Conservation (phyloP, 2,797 vertebrate genomes). For the Synaphobranchus kaupii region DNA sequence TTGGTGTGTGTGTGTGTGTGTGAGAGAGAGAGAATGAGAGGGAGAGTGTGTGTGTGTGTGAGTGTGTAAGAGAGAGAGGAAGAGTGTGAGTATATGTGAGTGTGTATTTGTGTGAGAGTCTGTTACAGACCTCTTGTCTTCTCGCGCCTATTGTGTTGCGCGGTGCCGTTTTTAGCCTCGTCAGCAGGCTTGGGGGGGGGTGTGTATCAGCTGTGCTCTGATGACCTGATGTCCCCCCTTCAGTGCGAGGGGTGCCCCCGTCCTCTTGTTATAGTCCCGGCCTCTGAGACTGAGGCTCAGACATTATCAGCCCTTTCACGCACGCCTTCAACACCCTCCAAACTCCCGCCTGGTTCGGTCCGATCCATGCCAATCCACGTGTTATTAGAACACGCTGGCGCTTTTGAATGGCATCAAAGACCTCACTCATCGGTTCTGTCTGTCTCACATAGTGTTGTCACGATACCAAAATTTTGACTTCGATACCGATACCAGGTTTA, state of each 20-base stretch:
- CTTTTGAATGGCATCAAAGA: neutral
- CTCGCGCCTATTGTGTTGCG: neutral
- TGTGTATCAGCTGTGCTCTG: neutral
- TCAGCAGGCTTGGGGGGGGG: neutral
- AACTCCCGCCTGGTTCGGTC: neutral
- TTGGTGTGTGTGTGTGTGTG: conserved; percentile 23
- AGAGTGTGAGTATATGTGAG: conserved; percentile 11
- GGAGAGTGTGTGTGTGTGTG: conserved; percentile 21
- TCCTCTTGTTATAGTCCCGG: neutral
- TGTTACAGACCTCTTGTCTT: neutral
- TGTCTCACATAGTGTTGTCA: no score
- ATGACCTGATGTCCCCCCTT: neutral
- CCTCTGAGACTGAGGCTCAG: neutral
- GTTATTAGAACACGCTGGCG: neutral
- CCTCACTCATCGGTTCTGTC: neutral
- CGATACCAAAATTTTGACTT: no score
- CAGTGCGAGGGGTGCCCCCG: neutral
- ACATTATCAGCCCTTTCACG: neutral
- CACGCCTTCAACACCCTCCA: neutral
- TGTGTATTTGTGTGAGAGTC: neutral
- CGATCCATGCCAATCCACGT: neutral
- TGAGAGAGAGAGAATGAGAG: conserved; percentile 37
- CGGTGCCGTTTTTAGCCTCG: neutral
- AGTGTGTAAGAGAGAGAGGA: conserved; percentile 33
- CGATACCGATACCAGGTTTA: no score